Evolutionary conservation across 2,113 vertebrate genomes (phyloP).

Genomic region (Castor canadensis): DNA sequence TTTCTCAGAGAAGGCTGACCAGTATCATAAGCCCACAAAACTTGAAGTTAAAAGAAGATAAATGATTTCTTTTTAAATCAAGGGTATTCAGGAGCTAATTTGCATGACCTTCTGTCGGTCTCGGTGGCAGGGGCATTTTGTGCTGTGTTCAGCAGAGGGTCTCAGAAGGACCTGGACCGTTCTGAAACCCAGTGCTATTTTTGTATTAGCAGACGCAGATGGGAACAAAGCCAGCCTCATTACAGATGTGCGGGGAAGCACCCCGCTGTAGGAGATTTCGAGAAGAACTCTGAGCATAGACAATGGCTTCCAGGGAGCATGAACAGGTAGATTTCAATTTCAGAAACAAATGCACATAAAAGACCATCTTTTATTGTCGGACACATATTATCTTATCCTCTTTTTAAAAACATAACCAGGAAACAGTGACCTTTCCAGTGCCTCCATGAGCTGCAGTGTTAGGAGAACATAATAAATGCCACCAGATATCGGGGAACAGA

Average conservation of each 20-base stretch:
- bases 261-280: neutral
- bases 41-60: neutral
- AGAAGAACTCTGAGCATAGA: neutral
- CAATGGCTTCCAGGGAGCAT: neutral
- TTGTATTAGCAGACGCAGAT: neutral
- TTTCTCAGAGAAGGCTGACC: neutral
- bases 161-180: neutral
- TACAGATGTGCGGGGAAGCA: neutral
- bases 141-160: neutral
- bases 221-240: accelerated
- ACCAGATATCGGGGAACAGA: conserved; percentile 65
- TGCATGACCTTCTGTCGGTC: neutral
- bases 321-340: neutral
- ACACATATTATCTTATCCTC: conserved; percentile 74
- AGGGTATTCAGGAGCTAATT: neutral
- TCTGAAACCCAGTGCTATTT: neutral
- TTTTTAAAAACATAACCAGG: conserved; percentile 67
- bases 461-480: conserved; percentile 83
- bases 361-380: conserved; percentile 77
- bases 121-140: neutral
- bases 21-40: neutral
- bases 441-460: conserved; percentile 75
- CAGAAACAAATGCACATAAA: conserved; percentile 64
- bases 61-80: neutral
- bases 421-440: conserved; percentile 82